Percentiles rank a stretch among this genome's conserved stretches.
These are phyloP conservation scores for Desoria tigrina DNA, from an alignment of 2,888 invertebrate genomes.

Conservation along the genomic window DNA sequence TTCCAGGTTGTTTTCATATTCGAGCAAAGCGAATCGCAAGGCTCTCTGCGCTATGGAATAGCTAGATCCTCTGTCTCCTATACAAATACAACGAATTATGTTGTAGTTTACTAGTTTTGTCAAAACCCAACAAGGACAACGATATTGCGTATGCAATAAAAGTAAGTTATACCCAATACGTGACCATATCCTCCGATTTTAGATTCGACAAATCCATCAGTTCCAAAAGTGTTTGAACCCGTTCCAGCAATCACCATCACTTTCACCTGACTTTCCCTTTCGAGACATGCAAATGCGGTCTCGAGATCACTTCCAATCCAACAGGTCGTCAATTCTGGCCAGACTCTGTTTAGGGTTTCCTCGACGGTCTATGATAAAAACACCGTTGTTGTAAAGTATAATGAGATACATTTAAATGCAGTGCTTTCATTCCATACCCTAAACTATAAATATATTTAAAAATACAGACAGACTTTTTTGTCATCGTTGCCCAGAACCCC, in stretches of 20 bases:
- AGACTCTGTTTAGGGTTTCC: too few species aligned
- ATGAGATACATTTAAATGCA: background rate
- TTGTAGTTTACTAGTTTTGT: background rate
- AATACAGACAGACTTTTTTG: conserved; percentile 38
- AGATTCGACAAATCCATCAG: conserved; percentile 22
- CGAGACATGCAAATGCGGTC: conserved; percentile 46
- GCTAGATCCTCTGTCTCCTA: conserved; percentile 49
- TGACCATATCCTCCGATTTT: conserved; percentile 52
- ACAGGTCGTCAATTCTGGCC: conserved; percentile 32
- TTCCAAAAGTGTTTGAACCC: conserved; percentile 48
- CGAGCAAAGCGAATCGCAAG: conserved; percentile 36
- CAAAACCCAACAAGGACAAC: background rate
- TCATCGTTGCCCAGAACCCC: conserved; percentile 42
- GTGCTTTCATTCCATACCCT: background rate
- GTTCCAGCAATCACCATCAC: conserved; percentile 50
- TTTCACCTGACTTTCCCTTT: conserved; percentile 28
- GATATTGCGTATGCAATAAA: background rate
- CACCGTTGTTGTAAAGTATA: background rate
- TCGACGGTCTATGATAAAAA: conserved; percentile 30
- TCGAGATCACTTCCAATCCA: conserved; percentile 51
- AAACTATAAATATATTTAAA: too few species aligned
- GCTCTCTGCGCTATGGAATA: conserved; percentile 42
- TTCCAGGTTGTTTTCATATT: conserved; percentile 19
- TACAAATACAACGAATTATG: background rate
- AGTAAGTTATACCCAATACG: conserved; percentile 40